These are phyloP conservation scores for Buathra laborator DNA, from an alignment of 2,888 invertebrate genomes.

Conservation along the genomic window DNA sequence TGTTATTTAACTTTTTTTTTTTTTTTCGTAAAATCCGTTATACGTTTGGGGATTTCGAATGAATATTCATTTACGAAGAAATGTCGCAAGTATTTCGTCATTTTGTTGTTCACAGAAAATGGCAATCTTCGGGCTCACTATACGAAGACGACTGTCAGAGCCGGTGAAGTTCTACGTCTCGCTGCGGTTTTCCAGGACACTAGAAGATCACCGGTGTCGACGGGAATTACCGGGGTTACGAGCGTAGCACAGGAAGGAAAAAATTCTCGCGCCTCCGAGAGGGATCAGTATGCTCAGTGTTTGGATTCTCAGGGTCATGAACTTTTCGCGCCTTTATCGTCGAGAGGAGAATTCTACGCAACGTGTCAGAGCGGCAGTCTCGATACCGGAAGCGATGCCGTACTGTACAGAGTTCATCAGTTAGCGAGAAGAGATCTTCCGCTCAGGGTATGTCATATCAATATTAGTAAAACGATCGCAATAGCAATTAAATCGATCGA, in stretches of 20 bases:
- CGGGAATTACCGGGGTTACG: slow-evolving; percentile 79
- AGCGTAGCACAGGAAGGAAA: slow-evolving; percentile 82
- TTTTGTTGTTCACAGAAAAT: slow-evolving; percentile 76
- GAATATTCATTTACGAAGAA: slow-evolving; percentile 26
- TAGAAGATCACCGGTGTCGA: slow-evolving; percentile 79
- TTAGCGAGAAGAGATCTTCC: slow-evolving; percentile 85
- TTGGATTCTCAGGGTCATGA: slow-evolving; percentile 84
- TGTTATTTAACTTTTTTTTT: neutral
- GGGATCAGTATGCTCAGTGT: slow-evolving; percentile 86
- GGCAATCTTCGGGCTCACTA: slow-evolving; percentile 84
- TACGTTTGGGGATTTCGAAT: neutral
- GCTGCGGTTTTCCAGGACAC: slow-evolving; percentile 87
- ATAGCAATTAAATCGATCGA: neutral
- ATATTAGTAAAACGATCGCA: neutral
- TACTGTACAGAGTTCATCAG: slow-evolving; percentile 86
- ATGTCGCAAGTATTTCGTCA: neutral
- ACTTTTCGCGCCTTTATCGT: slow-evolving; percentile 86
- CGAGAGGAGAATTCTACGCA: slow-evolving; percentile 86
- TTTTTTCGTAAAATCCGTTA: neutral
- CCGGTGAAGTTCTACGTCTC: slow-evolving; percentile 86
- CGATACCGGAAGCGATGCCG: slow-evolving; percentile 84
- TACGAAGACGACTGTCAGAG: slow-evolving; percentile 85
- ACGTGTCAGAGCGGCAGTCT: slow-evolving; percentile 85
- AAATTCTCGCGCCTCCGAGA: slow-evolving; percentile 82
- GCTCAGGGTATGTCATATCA: slow-evolving; percentile 79